Conservation (phyloP, 1,140 invertebrate genomes). For the Drosophila guanche region DNA sequence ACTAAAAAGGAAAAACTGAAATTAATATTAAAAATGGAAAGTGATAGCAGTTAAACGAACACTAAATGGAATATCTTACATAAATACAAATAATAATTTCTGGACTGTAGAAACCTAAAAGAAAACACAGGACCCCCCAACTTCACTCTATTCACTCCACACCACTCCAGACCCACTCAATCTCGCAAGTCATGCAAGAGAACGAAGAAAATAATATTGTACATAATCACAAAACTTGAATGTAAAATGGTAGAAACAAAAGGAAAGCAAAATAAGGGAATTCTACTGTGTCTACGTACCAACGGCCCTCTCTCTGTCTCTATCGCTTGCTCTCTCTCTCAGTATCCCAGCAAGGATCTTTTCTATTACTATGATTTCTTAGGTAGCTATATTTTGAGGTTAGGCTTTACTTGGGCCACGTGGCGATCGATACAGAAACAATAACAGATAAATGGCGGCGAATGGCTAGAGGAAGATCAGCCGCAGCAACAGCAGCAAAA, state of each 20-base stretch:
- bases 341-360: slow-evolving; percentile 11
- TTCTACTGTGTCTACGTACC: slow-evolving; percentile 36
- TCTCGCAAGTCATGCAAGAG: slow-evolving; percentile 19
- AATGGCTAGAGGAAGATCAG: slow-evolving; percentile 14
- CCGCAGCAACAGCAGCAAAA: slow-evolving; percentile 2
- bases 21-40: slow-evolving; percentile 64
- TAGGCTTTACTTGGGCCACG: slow-evolving; percentile 34
- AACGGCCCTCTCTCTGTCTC: slow-evolving; percentile 28
- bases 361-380: slow-evolving; percentile 42
- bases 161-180: neutral
- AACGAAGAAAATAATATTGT: slow-evolving; percentile 61
- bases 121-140: slow-evolving; percentile 21
- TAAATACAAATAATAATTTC: slow-evolving; percentile 32
- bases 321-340: slow-evolving; percentile 24
- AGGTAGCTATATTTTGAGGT: slow-evolving; percentile 51
- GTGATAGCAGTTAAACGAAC: slow-evolving; percentile 77
- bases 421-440: slow-evolving; percentile 11
- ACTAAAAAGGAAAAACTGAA: slow-evolving; percentile 27
- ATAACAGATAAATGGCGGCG: slow-evolving; percentile 13
- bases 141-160: slow-evolving; percentile 15
- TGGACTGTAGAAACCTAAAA: slow-evolving; percentile 55
- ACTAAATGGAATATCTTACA: slow-evolving; percentile 49
- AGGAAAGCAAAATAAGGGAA: slow-evolving; percentile 1
- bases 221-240: slow-evolving; percentile 64
- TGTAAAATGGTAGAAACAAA: slow-evolving; percentile 20